Evolutionary conservation across 2,797 vertebrate species (phyloP).

Genomic region (Fistularia tabacaria): DNA sequence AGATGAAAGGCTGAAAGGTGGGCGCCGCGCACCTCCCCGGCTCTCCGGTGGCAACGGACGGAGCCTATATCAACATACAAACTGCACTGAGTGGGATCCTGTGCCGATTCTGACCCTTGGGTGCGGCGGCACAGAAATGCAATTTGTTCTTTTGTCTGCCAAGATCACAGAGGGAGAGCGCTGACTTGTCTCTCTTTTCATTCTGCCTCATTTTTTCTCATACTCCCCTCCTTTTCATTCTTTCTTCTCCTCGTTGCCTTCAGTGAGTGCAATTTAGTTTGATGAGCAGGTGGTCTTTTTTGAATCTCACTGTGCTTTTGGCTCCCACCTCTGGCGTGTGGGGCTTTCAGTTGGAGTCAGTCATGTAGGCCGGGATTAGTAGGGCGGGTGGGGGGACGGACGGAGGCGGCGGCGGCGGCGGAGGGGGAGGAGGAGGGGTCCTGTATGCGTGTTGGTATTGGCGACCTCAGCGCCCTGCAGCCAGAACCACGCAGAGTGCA

Average conservation of each 20-base stretch:
- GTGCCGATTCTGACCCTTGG: conserved; percentile 45
- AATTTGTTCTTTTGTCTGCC: conserved; percentile 78
- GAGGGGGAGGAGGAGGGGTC: conserved; percentile 42
- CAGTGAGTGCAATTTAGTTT: conserved; percentile 77
- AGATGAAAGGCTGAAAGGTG: conserved; percentile 76
- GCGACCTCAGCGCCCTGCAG: conserved; percentile 51
- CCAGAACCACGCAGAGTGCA: conserved; percentile 57
- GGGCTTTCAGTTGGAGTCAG: conserved; percentile 61
- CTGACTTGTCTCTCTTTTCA: conserved; percentile 61
- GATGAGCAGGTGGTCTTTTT: conserved; percentile 78
- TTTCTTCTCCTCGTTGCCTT: conserved; percentile 40
- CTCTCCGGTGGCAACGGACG: conserved; percentile 53
- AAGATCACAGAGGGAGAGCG: conserved; percentile 72
- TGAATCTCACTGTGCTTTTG: conserved; percentile 52
- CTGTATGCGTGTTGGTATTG: conserved; percentile 43
- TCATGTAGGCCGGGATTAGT: conserved; percentile 64
- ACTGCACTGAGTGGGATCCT: conserved; percentile 56
- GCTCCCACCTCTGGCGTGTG: conserved; percentile 60
- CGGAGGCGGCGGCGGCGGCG: conserved; percentile 1
- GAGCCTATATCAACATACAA: conserved; percentile 62
- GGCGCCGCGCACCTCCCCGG: conserved; percentile 42
- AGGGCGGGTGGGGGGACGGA: conserved; percentile 6
- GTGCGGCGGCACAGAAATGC: conserved; percentile 59
- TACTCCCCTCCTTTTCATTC: conserved; percentile 49
- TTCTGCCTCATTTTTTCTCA: conserved; percentile 31